These are phyloP conservation scores for Echinarachnius parma DNA, from an alignment of 53 echinoderm and acorn worm species.

Conservation along the genomic window DNA sequence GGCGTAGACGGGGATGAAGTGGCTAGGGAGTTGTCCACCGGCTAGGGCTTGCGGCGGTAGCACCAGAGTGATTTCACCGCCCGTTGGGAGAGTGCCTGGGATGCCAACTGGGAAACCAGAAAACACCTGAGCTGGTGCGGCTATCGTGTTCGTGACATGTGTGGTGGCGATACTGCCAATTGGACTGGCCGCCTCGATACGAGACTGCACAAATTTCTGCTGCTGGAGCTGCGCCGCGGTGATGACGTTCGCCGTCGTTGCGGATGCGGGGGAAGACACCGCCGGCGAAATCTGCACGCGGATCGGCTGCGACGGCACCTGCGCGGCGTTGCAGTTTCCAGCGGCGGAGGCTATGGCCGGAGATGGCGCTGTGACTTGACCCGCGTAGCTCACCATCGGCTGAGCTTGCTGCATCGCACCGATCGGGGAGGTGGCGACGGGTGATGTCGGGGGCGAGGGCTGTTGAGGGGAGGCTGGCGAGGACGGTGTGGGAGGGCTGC, in stretches of 20 bases:
- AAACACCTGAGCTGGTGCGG: constrained; percentile 57
- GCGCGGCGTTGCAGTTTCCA: constrained; percentile 20
- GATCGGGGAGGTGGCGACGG: constrained; percentile 9
- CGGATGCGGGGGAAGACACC: constrained; percentile 16
- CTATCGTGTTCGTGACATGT: constrained; percentile 47
- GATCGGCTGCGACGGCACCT: constrained; percentile 55
- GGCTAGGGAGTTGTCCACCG: constrained; percentile 91
- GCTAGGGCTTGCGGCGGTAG: constrained; percentile 91
- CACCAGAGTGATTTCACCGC: constrained; percentile 87
- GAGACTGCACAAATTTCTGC: constrained; percentile 34
- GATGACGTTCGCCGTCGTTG: not conserved
- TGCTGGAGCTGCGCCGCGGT: constrained; percentile 22
- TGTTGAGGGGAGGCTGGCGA: constrained; percentile 20
- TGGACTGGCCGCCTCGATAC: constrained; percentile 28
- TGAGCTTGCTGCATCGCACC: constrained; percentile 34
- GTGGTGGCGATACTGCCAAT: too few species aligned
- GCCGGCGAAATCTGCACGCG: constrained; percentile 53
- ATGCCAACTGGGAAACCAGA: constrained; percentile 84
- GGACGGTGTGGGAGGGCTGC: constrained; percentile 51
- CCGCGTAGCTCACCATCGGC: constrained; percentile 26
- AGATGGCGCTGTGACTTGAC: constrained; percentile 37
- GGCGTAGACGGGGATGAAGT: constrained; percentile 97
- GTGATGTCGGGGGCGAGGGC: constrained; percentile 46
- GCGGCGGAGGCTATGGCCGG: constrained; percentile 48
- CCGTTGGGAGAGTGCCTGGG: constrained; percentile 60